Evolutionary conservation across 2,888 invertebrate genomes (phyloP).

Genomic region (Lysandra bellargus): DNA sequence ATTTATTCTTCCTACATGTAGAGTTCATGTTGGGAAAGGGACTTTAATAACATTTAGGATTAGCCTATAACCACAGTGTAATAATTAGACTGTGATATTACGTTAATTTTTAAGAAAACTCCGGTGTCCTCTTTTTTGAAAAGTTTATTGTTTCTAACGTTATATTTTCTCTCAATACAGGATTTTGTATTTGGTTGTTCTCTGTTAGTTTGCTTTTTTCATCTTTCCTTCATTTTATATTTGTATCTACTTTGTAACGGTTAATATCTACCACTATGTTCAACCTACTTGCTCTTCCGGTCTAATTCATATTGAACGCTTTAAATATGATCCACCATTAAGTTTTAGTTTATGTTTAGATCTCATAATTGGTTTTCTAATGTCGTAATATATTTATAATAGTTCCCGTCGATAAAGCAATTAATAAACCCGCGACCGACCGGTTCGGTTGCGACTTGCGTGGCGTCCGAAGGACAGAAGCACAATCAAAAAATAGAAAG

Average conservation of each 20-base stretch:
- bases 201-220: neutral
- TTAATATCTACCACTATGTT: constrained; percentile 45
- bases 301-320: constrained; percentile 14
- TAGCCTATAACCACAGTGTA: neutral
- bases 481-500: constrained; percentile 39
- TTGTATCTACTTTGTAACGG: constrained; percentile 3
- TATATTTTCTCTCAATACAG: neutral
- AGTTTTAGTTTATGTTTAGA: constrained; percentile 22
- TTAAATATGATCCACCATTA: constrained; percentile 15
- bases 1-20: constrained; percentile 33
- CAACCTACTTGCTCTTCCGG: constrained; percentile 38
- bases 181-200: neutral
- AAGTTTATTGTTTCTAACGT: neutral
- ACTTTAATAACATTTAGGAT: neutral
- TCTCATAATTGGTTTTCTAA: constrained; percentile 30
- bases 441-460: constrained; percentile 35
- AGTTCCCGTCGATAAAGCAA: constrained; percentile 57
- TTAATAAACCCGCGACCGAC: constrained; percentile 47
- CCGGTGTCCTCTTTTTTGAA: neutral
- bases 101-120: too few relatives aligned
- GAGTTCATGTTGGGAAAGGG: neutral
- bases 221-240: neutral
- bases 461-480: constrained; percentile 62
- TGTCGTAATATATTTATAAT: constrained; percentile 44
- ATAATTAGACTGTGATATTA: too few relatives aligned